A percentile compares a stretch with the other conserved stretches of the same genome.
Conservation (phyloP, 2,797 vertebrate species). For the Chloroceryle amazona region DNA sequence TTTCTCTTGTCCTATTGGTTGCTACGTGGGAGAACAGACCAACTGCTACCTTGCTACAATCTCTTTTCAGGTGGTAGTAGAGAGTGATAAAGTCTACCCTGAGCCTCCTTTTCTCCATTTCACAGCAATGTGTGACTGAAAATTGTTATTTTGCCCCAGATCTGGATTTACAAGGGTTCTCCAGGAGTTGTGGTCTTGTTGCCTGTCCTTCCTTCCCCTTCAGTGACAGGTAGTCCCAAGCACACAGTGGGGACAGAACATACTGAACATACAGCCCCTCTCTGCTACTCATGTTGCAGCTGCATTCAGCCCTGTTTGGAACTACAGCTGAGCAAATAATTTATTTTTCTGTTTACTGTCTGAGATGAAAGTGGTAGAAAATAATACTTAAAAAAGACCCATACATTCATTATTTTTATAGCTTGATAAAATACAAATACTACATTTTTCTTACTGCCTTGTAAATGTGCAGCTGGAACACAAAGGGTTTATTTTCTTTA, state of each 20-base stretch:
- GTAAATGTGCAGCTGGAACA: not conserved
- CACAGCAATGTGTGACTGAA: not conserved
- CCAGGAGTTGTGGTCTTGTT: not conserved
- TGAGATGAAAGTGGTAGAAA: not conserved
- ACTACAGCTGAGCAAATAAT: not conserved
- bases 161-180: not conserved
- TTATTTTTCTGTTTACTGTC: not conserved
- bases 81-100: not conserved
- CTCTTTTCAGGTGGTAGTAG: not conserved
- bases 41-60: not conserved
- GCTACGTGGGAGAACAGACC: not conserved
- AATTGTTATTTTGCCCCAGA: not conserved
- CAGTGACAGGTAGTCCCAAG: not conserved
- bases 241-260: not conserved
- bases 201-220: not conserved
- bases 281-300: accelerated
- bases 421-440: not conserved
- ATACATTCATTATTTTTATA: not conserved
- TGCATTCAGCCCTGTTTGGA: not conserved
- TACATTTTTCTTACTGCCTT: not conserved
- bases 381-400: not conserved
- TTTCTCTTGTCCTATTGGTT: not conserved
- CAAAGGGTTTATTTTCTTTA: not conserved
- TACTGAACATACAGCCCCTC: not conserved
- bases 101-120: not conserved